phyloP scores from a whole-genome alignment of 2,113 vertebrate species.

The Cyprinodon variegatus region DNA sequence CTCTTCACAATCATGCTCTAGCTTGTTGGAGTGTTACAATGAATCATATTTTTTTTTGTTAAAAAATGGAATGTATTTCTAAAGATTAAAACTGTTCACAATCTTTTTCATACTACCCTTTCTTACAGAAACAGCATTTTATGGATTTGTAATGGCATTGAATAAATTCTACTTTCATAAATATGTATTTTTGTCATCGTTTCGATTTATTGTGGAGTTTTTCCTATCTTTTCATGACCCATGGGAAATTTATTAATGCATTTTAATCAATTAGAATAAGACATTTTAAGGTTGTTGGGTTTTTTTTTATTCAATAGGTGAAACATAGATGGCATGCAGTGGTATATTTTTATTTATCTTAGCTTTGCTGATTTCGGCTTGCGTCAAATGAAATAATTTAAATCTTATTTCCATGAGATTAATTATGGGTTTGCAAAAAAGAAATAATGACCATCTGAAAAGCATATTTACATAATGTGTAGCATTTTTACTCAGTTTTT shows the following conservation, averaged over 20 bases:
- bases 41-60: slow-evolving; percentile 69
- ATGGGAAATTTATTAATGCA: neutral
- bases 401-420: neutral
- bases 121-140: slow-evolving; percentile 70
- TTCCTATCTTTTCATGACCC: neutral
- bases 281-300: neutral
- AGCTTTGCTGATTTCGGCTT: neutral
- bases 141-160: slow-evolving; percentile 75
- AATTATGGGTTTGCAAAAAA: neutral
- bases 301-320: neutral
- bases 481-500: neutral
- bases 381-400: too few species aligned
- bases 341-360: neutral
- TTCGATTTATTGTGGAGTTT: neutral
- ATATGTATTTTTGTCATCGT: slow-evolving; percentile 1
- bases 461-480: neutral
- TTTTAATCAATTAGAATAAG: neutral
- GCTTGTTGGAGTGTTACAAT: slow-evolving; percentile 50
- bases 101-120: slow-evolving; percentile 59
- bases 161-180: slow-evolving; percentile 78
- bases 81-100: slow-evolving; percentile 62
- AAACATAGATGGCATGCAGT: neutral
- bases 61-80: slow-evolving; percentile 79
- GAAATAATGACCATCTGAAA: neutral
- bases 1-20: slow-evolving; percentile 47